These are phyloP conservation scores for Halcyon senegalensis DNA, from an alignment of 2,113 vertebrate species.

Conservation along the genomic window DNA sequence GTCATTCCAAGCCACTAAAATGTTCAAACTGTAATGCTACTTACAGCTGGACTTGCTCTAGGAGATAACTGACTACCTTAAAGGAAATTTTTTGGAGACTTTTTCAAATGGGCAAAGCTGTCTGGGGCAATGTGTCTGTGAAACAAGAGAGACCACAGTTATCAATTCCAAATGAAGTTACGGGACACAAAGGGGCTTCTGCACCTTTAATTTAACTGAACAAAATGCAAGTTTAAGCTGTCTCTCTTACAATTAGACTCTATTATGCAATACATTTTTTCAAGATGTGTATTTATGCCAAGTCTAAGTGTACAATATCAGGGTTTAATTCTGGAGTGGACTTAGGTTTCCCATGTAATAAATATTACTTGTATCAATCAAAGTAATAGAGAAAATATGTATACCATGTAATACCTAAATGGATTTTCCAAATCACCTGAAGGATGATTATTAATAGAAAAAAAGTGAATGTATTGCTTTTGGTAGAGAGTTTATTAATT, in stretches of 20 bases:
- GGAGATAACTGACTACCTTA: background rate
- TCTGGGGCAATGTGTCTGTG: background rate
- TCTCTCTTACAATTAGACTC: background rate
- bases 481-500: background rate
- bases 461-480: background rate
- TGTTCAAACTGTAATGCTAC: background rate
- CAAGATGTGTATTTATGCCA: background rate
- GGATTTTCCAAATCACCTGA: background rate
- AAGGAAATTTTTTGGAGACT: background rate
- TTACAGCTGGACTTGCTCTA: background rate
- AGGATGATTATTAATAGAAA: background rate
- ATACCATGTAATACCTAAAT: background rate
- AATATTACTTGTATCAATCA: background rate
- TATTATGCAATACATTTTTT: background rate
- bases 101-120: background rate
- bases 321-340: background rate
- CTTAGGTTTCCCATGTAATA: background rate
- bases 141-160: background rate
- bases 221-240: background rate
- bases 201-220: background rate
- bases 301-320: background rate
- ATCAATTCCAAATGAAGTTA: background rate
- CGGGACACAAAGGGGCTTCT: background rate
- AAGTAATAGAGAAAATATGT: background rate
- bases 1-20: background rate